phyloP scores from a whole-genome alignment of 1,140 invertebrate genomes.

The Drosophila sproati region DNA sequence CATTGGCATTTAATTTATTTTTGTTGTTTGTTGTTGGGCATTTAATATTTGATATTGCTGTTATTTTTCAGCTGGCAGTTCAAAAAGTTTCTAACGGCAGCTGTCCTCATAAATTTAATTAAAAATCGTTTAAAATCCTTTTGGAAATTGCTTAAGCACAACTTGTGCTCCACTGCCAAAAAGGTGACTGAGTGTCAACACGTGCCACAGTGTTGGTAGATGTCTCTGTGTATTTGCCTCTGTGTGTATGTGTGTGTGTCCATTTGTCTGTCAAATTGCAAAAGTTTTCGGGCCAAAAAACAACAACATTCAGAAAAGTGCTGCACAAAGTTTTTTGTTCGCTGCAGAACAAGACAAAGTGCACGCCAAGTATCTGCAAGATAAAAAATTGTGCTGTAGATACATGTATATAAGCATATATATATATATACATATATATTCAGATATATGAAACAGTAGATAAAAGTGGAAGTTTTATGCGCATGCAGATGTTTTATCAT shows the following conservation, averaged over 20 bases:
- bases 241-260: conserved; percentile 31
- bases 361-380: conserved; percentile 66
- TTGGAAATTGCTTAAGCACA: conserved; percentile 51
- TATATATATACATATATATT: too few relatives aligned
- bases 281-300: conserved; percentile 39
- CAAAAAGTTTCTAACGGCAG: conserved; percentile 59
- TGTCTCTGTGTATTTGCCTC: conserved; percentile 22
- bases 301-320: conserved; percentile 42
- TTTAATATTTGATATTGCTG: conserved; percentile 24
- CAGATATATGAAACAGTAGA: conserved; percentile 1
- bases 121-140: conserved; percentile 80
- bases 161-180: conserved; percentile 22
- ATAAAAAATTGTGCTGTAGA: conserved; percentile 49
- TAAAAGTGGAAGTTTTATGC: conserved; percentile 56
- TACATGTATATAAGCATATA: neutral
- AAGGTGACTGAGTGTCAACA: conserved; percentile 78
- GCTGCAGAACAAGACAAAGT: conserved; percentile 43
- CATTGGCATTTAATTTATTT: conserved; percentile 18
- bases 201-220: conserved; percentile 59
- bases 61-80: conserved; percentile 40
- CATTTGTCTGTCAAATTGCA: conserved; percentile 43
- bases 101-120: conserved; percentile 78
- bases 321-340: conserved; percentile 37
- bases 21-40: conserved; percentile 14
- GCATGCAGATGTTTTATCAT: conserved; percentile 66